A percentile compares a stretch with the other conserved stretches of the same genome.
These are phyloP conservation scores for Rana temporaria DNA, from an alignment of 2,113 vertebrate genomes.

Conservation along the genomic window DNA sequence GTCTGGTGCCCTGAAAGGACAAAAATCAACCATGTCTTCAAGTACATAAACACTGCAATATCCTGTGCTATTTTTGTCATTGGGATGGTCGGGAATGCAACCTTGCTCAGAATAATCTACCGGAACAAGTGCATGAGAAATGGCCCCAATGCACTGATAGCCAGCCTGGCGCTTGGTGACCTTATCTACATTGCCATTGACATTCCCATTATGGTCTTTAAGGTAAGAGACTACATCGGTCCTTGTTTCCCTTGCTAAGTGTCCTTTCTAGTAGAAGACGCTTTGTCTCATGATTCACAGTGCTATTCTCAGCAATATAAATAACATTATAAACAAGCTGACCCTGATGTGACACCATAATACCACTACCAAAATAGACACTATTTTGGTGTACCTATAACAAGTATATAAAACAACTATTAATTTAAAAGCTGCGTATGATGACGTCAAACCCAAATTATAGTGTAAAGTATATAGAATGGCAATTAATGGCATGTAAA, in stretches of 20 bases:
- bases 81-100: conserved; percentile 93
- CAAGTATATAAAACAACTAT: no score
- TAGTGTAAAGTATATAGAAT: no score
- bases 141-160: conserved; percentile 95
- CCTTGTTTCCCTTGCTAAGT: background rate
- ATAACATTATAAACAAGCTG: background rate
- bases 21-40: conserved; percentile 81
- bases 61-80: conserved; percentile 91
- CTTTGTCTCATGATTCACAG: background rate
- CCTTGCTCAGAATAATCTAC: conserved; percentile 97
- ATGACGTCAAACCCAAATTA: no score
- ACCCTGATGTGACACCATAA: no score
- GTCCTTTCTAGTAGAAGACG: background rate
- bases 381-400: no score
- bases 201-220: conserved; percentile 92
- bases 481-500: no score
- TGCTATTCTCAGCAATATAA: background rate
- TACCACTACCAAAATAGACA: no score
- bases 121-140: conserved; percentile 99
- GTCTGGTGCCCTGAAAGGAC: conserved; percentile 70
- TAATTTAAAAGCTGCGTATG: no score
- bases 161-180: conserved; percentile 95
- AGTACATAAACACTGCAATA: conserved; percentile 92
- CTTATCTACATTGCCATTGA: conserved; percentile 94
- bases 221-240: conserved; percentile 78